These are phyloP conservation scores for Chloroclystis v-ata DNA, from an alignment of 2,888 invertebrate genomes.

Conservation along the genomic window DNA sequence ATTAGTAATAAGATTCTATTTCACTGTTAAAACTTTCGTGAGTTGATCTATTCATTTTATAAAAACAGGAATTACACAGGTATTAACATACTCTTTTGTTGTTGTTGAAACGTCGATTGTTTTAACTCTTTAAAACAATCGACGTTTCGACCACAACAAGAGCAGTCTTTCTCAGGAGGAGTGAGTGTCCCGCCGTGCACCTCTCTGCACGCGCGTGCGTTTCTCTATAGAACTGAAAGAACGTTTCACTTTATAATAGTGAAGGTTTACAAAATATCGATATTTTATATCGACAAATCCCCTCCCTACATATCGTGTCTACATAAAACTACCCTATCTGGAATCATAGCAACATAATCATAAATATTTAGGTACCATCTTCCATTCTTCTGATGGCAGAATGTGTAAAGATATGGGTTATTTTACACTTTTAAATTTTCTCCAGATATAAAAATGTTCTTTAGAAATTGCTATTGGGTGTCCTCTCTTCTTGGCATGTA, in stretches of 20 bases:
- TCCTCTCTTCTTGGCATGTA: neutral
- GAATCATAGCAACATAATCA: conserved; percentile 21
- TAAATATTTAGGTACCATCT: conserved; percentile 22
- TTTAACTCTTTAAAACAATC: no score
- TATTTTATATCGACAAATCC: conserved; percentile 7
- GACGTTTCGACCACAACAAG: no score
- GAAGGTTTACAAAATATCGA: neutral
- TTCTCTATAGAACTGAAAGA: no score
- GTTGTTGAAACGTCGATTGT: no score
- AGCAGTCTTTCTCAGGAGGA: no score
- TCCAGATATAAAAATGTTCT: conserved; percentile 11
- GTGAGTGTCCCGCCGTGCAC: no score
- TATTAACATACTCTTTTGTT: no score
- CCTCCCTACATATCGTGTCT: conserved; percentile 22
- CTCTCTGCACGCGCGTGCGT: no score
- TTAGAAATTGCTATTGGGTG: conserved; percentile 1
- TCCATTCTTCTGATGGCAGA: conserved; percentile 18
- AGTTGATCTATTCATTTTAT: no score
- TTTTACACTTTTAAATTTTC: conserved; percentile 1
- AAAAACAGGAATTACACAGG: no score
- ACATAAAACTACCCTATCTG: conserved; percentile 16
- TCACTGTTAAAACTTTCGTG: no score
- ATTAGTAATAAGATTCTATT: no score
- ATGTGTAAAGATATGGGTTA: conserved; percentile 8
- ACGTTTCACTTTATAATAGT: neutral